These are phyloP conservation scores for Apus apus DNA, from an alignment of 2,113 vertebrate species.

Conservation along the genomic window DNA sequence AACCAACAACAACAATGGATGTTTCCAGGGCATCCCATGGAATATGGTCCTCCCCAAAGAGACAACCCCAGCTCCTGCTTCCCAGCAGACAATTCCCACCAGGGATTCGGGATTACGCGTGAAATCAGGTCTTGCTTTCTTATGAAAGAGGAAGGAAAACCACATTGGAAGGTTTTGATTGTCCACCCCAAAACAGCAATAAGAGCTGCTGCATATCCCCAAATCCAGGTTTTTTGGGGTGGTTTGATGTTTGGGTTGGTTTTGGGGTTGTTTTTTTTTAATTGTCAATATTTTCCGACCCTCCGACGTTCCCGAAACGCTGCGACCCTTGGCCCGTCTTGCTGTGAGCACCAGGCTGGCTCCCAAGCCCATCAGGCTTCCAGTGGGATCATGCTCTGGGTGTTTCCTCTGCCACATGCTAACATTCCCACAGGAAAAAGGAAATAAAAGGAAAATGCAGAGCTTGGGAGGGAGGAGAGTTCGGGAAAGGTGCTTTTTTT, in stretches of 20 bases:
- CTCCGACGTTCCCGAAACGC: rapidly evolving
- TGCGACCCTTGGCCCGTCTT: background rate
- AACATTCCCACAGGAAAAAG: background rate
- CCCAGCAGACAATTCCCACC: background rate
- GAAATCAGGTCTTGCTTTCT: background rate
- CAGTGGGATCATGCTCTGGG: background rate
- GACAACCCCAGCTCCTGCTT: background rate
- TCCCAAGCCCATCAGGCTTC: background rate
- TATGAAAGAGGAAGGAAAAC: background rate
- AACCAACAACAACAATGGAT: conserved; percentile 39
- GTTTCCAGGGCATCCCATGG: background rate
- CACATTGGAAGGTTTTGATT: background rate
- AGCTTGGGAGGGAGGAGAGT: background rate
- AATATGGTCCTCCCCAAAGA: background rate
- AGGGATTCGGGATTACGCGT: background rate
- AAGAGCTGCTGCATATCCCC: background rate
- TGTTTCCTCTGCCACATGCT: background rate
- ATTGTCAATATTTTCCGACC: background rate
- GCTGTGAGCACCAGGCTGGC: background rate
- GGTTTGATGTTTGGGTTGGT: background rate
- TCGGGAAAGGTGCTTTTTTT: background rate
- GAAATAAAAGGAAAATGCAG: background rate
- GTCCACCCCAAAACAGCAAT: conserved; percentile 25
- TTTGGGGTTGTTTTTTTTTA: background rate
- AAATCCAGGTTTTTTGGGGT: background rate